Conservation (phyloP, 2,797 vertebrate genomes). For the Pogoniulus pusillus region DNA sequence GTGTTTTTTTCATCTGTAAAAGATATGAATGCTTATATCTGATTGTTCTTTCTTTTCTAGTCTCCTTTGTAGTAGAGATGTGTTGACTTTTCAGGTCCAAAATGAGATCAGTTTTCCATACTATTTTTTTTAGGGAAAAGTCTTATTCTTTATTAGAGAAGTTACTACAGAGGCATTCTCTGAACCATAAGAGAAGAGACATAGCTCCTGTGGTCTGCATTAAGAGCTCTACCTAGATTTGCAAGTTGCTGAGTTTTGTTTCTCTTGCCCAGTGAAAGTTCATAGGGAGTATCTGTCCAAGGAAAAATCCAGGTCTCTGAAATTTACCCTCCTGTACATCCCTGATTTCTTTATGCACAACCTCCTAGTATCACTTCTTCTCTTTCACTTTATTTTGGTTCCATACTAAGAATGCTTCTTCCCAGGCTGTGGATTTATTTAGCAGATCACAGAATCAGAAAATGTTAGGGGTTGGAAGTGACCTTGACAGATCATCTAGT, state of each 20-base stretch:
- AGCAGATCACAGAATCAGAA: neutral
- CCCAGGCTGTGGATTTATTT: neutral
- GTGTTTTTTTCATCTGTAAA: neutral
- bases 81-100: neutral
- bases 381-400: neutral
- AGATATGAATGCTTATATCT: neutral
- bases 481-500: no score
- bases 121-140: neutral
- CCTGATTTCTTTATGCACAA: neutral
- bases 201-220: neutral
- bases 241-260: neutral
- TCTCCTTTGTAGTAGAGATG: neutral
- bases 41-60: neutral
- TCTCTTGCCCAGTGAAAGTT: neutral
- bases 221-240: neutral
- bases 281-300: neutral
- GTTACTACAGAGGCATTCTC: neutral
- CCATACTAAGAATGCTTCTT: neutral
- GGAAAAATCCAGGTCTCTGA: neutral
- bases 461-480: no score
- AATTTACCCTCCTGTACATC: accelerated
- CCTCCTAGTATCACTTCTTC: neutral
- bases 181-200: neutral
- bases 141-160: neutral
- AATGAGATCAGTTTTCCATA: neutral